Percentiles rank a stretch among this genome's conserved stretches.
phyloP scores from a whole-genome alignment of 2,797 vertebrate genomes.

The Megalops cyprinoides region DNA sequence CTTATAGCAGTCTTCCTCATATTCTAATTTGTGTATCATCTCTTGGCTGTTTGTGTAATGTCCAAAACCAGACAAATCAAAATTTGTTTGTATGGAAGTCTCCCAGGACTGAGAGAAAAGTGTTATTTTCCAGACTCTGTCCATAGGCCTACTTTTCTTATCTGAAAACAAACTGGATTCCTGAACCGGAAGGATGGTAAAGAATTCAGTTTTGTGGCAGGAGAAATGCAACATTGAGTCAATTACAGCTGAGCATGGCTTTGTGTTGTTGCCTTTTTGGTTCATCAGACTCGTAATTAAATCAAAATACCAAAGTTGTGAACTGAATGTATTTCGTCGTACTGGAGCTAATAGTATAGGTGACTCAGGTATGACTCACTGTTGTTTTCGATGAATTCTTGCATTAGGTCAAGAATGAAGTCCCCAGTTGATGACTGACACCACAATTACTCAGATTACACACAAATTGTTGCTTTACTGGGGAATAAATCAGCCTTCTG shows the following conservation, averaged over 20 bases:
- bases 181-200: neutral
- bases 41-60: too few species aligned
- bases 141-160: neutral
- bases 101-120: neutral
- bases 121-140: neutral
- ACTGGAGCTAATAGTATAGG: neutral
- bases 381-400: neutral
- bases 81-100: neutral
- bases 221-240: neutral
- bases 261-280: neutral
- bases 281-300: neutral
- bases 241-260: neutral
- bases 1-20: too few species aligned
- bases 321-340: neutral
- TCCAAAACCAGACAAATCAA: too few species aligned
- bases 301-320: neutral
- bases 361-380: neutral
- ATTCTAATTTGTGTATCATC: too few species aligned
- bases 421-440: neutral
- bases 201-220: neutral
- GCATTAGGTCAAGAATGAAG: neutral
- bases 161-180: neutral
- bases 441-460: neutral
- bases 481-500: too few species aligned
- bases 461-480: too few species aligned